These are phyloP conservation scores for Dermatemys mawii DNA, from an alignment of 2,113 vertebrate genomes.

Conservation along the genomic window DNA sequence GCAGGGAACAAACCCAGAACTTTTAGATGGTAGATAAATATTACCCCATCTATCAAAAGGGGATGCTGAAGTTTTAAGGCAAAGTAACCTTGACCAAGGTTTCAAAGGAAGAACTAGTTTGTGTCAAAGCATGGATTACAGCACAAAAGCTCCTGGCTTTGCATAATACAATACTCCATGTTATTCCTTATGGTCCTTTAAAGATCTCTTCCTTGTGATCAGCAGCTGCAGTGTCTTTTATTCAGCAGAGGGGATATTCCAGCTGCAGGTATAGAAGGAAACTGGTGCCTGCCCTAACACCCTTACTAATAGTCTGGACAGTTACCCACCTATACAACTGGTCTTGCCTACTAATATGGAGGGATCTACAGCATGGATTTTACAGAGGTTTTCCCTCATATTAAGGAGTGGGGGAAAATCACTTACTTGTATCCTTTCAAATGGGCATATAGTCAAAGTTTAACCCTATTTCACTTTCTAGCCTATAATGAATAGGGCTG, in stretches of 20 bases:
- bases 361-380: neutral
- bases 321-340: too few species aligned
- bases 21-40: neutral
- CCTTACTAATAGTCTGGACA: too few species aligned
- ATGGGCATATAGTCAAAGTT: neutral
- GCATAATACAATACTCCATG: neutral
- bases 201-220: neutral
- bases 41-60: neutral
- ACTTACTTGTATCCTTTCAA: neutral
- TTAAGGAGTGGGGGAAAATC: neutral
- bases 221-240: neutral
- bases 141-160: neutral
- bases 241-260: neutral
- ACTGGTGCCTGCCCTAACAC: neutral
- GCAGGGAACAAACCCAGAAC: neutral
- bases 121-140: neutral
- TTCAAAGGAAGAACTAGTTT: neutral
- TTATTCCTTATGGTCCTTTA: neutral
- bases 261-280: neutral
- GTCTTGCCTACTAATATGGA: too few species aligned
- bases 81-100: neutral
- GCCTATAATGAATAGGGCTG: neutral
- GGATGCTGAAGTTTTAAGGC: neutral
- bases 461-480: neutral
- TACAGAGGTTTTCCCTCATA: neutral